A percentile compares a stretch with the other conserved stretches of the same genome.
These are phyloP conservation scores for Hydrochoerus hydrochaeris DNA, from an alignment of 2,113 vertebrate genomes.

Conservation along the genomic window DNA sequence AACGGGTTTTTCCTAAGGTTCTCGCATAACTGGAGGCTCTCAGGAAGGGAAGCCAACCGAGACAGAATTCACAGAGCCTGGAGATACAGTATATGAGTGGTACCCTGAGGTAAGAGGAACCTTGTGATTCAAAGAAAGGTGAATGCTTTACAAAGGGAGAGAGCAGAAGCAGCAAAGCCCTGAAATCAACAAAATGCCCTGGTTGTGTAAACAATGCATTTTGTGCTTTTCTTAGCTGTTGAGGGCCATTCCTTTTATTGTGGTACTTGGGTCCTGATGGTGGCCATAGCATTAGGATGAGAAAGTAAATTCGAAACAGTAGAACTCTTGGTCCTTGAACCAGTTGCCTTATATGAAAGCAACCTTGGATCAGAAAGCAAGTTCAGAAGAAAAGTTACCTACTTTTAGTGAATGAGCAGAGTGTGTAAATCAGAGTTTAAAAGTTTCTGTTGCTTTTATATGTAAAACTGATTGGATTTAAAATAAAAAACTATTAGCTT, in stretches of 20 bases:
- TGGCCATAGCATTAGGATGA: background rate
- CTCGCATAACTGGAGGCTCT: background rate
- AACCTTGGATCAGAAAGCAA: background rate
- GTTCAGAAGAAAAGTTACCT: background rate
- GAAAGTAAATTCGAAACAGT: background rate
- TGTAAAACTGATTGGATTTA: background rate
- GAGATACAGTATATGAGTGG: background rate
- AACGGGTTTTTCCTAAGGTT: background rate
- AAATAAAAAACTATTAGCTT: background rate
- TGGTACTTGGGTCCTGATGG: background rate
- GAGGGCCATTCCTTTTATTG: background rate
- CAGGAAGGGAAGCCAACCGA: background rate
- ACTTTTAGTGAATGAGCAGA: background rate
- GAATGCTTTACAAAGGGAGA: background rate
- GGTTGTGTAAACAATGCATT: background rate
- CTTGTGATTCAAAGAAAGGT: background rate
- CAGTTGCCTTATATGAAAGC: background rate
- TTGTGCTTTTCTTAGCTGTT: background rate
- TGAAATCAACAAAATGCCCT: background rate
- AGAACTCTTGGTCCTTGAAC: background rate
- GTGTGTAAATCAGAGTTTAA: background rate
- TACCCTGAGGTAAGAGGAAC: background rate
- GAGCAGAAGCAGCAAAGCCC: background rate
- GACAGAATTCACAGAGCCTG: background rate
- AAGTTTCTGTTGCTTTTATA: conserved; percentile 18